Evolutionary conservation across 2,888 invertebrate genomes (phyloP), one percentile per base, ranked within the genome.

Genomic region (Monochamus alternatus): DNA sequence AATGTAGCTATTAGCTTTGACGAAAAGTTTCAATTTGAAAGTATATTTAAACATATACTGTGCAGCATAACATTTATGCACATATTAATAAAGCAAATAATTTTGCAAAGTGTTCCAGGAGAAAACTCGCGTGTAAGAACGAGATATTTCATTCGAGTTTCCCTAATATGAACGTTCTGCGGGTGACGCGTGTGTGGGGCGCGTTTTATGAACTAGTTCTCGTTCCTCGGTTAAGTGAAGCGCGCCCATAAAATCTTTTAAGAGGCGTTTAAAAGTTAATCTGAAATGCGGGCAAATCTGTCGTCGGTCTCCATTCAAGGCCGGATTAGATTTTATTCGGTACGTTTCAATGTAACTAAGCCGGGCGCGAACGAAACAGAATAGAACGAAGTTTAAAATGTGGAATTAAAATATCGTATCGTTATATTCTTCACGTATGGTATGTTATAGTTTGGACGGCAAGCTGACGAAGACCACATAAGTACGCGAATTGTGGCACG

Each of bases 231-330:
- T n/a, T 51, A 66, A 66, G 51, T 64, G 66, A 51, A 66, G 12
- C 52, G 66, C 31, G 9, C 31, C 31, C 10, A 52, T 66, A 32
- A 52, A 66, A 65, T 51, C 30, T 51, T 9, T 65, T 47, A 8
- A 32, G n/a, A 51, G 44, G 44, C 51, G 66, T 66, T 66, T 66
- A 66, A 52, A 66, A 66, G 66, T 66, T 66, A 52, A 66, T 66
- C 51, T 52, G 12, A 51, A 52, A 66, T 31, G 52, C 66, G 51
- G 51, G 66, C 51, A 31, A 66, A 66, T 52, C 12, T 52, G 47
- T 31, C 51, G 51, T 47, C 47, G 47, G 47, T 47, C 12, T 47
- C 47, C 10, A 12, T 47, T 47, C 47, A 47, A 12, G 47, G 10
- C 47, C 9, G 47, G 12, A 47, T 47, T 47, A 47, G 12, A 47